A percentile compares a stretch with the other conserved stretches of the same genome.
These are phyloP conservation scores for Iselma pallidipennis DNA, from an alignment of 2,888 invertebrate species.

Conservation along the genomic window DNA sequence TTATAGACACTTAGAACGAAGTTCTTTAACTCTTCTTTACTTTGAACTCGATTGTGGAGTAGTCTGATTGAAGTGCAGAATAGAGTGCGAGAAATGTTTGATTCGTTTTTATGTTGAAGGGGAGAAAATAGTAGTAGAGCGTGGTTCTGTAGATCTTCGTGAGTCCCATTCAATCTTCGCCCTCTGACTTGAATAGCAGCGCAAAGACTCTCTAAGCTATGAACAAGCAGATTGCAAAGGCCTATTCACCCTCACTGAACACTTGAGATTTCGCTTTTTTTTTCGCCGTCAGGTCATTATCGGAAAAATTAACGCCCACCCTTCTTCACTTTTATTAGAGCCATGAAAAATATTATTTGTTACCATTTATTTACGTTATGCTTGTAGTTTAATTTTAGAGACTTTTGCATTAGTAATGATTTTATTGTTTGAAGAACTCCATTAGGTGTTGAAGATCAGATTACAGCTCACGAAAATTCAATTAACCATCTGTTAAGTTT, in stretches of 20 bases:
- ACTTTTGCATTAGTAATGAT: too few relatives aligned
- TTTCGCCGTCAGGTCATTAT: background rate
- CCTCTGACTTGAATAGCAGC: slow-evolving; percentile 32
- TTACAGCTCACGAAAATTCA: background rate
- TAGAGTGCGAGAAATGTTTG: slow-evolving; percentile 24
- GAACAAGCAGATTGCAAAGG: slow-evolving; percentile 33
- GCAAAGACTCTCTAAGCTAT: slow-evolving; percentile 33
- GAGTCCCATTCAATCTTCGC: slow-evolving; percentile 33
- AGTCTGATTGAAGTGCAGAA: slow-evolving; percentile 19
- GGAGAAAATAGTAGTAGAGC: background rate
- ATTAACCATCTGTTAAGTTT: slow-evolving; percentile 1
- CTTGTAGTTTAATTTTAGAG: too few relatives aligned
- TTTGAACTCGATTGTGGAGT: slow-evolving; percentile 19
- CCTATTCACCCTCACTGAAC: slow-evolving; percentile 20
- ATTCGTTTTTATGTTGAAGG: slow-evolving; percentile 31
- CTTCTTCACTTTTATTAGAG: background rate
- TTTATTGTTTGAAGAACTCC: too few relatives aligned
- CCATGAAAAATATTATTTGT: too few relatives aligned
- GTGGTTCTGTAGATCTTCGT: slow-evolving; percentile 27
- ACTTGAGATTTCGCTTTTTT: background rate
- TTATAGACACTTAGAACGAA: slow-evolving; percentile 37
- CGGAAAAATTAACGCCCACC: background rate
- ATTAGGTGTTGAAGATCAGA: background rate
- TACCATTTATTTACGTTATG: too few relatives aligned
- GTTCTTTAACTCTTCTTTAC: slow-evolving; percentile 31